A percentile compares a stretch with the other conserved stretches of the same genome.
phyloP scores from a whole-genome alignment of 2,113 vertebrate genomes.

The Dinomys branickii region DNA sequence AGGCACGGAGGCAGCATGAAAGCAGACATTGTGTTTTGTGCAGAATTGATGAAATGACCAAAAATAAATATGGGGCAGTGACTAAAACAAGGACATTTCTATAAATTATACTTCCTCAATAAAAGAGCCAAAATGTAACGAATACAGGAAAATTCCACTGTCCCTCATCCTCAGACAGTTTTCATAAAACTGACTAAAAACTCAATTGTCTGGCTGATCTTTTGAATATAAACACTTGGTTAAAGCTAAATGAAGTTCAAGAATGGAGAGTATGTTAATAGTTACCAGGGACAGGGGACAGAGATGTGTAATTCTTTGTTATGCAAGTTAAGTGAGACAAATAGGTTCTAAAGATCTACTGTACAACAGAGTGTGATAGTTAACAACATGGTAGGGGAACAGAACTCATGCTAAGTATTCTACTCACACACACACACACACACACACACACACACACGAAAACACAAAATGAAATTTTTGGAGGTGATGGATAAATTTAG shows the following conservation, averaged over 20 bases:
- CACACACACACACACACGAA: not conserved
- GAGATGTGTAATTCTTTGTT: not conserved
- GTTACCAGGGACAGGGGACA: not conserved
- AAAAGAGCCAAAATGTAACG: conserved; percentile 35
- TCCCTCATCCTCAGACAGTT: conserved; percentile 25
- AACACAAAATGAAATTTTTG: not conserved
- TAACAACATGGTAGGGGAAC: not conserved
- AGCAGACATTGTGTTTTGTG: conserved; percentile 42
- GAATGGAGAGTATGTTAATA: not conserved
- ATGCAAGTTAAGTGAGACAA: not conserved
- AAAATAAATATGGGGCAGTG: conserved; percentile 42
- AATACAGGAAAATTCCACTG: conserved; percentile 34
- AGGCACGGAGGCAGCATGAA: conserved; percentile 28
- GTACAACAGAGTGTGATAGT: not conserved
- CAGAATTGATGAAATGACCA: conserved; percentile 40
- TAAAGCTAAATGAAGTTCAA: not conserved
- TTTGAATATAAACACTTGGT: conserved; percentile 38
- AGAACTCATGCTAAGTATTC: not conserved
- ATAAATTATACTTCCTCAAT: conserved; percentile 26
- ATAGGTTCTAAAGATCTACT: not conserved
- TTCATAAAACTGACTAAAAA: conserved; percentile 55
- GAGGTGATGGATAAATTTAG: not conserved
- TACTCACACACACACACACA: not conserved
- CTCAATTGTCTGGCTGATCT: conserved; percentile 12
- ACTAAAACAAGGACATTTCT: conserved; percentile 65